phyloP scores from a whole-genome alignment of 2,797 vertebrate species.

The Crenichthys baileyi region DNA sequence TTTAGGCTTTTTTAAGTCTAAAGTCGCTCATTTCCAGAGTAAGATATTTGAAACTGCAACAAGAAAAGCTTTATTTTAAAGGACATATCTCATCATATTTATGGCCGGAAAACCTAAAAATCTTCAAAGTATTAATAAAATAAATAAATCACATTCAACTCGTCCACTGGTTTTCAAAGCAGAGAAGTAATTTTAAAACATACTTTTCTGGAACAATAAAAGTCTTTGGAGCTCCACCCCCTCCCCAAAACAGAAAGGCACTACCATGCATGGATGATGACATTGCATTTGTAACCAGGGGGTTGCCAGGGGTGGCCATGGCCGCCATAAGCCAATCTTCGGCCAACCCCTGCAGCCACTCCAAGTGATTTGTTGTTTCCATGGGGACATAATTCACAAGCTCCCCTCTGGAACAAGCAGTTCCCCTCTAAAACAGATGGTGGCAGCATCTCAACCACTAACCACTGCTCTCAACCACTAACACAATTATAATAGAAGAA shows the following conservation, averaged over 20 bases:
- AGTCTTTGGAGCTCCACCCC: neutral
- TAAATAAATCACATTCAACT: neutral
- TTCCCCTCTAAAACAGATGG: too few relatives aligned
- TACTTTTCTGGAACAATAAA: neutral
- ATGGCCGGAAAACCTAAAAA: neutral
- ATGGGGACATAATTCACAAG: too few relatives aligned
- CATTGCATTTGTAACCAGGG: too few relatives aligned
- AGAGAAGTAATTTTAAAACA: neutral
- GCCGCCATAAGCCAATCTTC: too few relatives aligned
- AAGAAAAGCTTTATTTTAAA: slow-evolving; percentile 4
- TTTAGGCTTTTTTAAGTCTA: neutral
- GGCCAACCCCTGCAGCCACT: too few relatives aligned
- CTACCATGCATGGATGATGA: too few relatives aligned
- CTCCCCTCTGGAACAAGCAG: too few relatives aligned
- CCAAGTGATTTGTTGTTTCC: too few relatives aligned
- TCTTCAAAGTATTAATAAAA: neutral
- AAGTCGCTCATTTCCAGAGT: neutral
- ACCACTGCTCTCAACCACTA: too few relatives aligned
- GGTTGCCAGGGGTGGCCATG: too few relatives aligned
- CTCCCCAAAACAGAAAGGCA: neutral
- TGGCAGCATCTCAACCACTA: too few relatives aligned
- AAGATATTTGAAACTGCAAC: neutral
- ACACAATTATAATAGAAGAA: too few relatives aligned
- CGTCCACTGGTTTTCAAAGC: neutral
- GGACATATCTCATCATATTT: neutral